These are phyloP conservation scores for Dastarcus helophoroides DNA, from an alignment of 2,888 invertebrate genomes.

Conservation along the genomic window DNA sequence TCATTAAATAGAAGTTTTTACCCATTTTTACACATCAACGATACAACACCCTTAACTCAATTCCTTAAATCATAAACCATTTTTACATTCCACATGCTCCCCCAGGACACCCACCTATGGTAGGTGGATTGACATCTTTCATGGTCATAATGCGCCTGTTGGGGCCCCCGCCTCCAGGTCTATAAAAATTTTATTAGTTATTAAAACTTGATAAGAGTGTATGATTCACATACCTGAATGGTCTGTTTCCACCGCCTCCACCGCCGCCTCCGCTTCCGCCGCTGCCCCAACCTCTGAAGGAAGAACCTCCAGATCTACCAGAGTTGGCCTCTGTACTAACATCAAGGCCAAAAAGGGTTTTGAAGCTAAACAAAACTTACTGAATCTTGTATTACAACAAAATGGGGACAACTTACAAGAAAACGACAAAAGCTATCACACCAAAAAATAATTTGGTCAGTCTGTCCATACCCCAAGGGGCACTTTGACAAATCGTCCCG, in stretches of 20 bases:
- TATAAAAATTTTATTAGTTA: slow-evolving; percentile 3
- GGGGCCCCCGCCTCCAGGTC: slow-evolving; percentile 10
- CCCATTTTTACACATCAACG: no score
- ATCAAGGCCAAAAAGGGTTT: slow-evolving; percentile 10
- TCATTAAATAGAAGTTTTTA: no score
- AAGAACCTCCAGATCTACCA: slow-evolving; percentile 7
- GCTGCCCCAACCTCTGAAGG: slow-evolving; percentile 8
- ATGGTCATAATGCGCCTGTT: slow-evolving; percentile 10
- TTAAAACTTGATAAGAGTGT: not conserved
- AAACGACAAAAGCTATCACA: slow-evolving; percentile 7
- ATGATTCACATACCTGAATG: slow-evolving; percentile 8
- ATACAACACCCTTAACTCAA: no score
- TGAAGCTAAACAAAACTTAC: slow-evolving; percentile 6
- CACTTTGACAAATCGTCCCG: slow-evolving; percentile 10
- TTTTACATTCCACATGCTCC: slow-evolving; percentile 12
- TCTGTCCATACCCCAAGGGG: slow-evolving; percentile 10
- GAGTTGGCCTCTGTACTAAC: slow-evolving; percentile 1
- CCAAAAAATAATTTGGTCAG: slow-evolving; percentile 8
- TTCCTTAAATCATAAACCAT: no score
- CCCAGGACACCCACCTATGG: slow-evolving; percentile 11
- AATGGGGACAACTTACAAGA: slow-evolving; percentile 8
- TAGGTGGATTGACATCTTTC: slow-evolving; percentile 11
- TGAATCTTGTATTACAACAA: not conserved
- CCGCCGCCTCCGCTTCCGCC: slow-evolving; percentile 10
- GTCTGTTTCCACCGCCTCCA: slow-evolving; percentile 8